Conservation (phyloP, 92 coral and sea anemone species). For the Zoanthus gigantus region DNA sequence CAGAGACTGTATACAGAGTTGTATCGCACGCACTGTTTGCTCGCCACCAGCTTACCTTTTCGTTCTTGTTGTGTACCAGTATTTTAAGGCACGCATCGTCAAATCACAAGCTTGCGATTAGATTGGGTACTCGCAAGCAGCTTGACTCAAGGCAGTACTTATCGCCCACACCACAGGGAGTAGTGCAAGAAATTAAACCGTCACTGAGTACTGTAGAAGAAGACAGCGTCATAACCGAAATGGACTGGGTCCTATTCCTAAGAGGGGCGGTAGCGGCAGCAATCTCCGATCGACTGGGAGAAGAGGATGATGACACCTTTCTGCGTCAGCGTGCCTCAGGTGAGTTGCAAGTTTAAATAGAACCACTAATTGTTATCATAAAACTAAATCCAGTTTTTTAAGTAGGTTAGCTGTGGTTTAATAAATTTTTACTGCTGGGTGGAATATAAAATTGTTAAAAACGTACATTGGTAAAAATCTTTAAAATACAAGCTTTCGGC, state of each 20-base stretch:
- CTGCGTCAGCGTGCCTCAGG: conserved; percentile 7
- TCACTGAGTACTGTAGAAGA: not conserved
- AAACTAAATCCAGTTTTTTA: no score
- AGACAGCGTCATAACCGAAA: conserved; percentile 63
- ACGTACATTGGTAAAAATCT: no score
- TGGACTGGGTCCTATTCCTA: conserved; percentile 90
- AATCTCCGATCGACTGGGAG: conserved; percentile 79
- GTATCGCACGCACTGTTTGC: conserved; percentile 92
- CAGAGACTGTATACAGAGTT: conserved; percentile 91
- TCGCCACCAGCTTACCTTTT: conserved; percentile 86
- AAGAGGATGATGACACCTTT: conserved; percentile 60
- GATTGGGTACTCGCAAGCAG: not conserved
- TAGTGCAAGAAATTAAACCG: not conserved
- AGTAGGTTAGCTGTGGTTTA: no score
- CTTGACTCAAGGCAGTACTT: not conserved
- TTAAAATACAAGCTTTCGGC: no score
- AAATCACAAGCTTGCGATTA: not conserved
- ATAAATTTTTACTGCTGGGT: no score
- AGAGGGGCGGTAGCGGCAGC: conserved; percentile 92
- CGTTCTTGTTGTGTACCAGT: conserved; percentile 88
- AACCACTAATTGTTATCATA: not conserved
- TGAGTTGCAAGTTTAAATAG: not conserved
- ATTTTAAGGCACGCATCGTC: conserved; percentile 72
- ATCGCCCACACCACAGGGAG: not conserved
- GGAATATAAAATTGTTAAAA: no score